These are phyloP conservation scores for Synanceia verrucosa DNA, from an alignment of 2,797 vertebrate genomes.

Conservation along the genomic window DNA sequence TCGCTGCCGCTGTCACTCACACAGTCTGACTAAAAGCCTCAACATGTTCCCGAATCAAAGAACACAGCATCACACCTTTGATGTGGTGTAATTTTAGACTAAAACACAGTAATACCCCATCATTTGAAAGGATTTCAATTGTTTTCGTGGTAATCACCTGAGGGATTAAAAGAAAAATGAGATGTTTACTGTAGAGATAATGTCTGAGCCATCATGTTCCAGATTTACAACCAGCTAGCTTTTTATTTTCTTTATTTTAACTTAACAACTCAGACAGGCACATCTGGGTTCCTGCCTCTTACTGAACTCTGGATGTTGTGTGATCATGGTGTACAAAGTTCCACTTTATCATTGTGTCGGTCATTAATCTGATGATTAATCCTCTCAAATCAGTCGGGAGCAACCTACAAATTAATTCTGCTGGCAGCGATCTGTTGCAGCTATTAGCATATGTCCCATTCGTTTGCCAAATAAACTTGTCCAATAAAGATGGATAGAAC, in stretches of 20 bases:
- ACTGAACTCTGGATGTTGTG: slow-evolving; percentile 4
- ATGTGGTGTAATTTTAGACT: slow-evolving; percentile 22
- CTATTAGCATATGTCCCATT: slow-evolving; percentile 35
- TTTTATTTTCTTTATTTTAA: neutral
- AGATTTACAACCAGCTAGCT: neutral
- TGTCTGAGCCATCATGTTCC: neutral
- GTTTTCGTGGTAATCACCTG: slow-evolving; percentile 17
- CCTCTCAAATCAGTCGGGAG: slow-evolving; percentile 33
- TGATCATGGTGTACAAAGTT: slow-evolving; percentile 23
- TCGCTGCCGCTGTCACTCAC: slow-evolving; percentile 70
- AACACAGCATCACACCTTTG: slow-evolving; percentile 26
- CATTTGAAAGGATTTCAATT: slow-evolving; percentile 20
- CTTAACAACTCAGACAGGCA: neutral
- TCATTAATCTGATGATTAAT: slow-evolving; percentile 60
- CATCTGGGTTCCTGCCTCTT: neutral
- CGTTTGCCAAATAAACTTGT: slow-evolving; percentile 44
- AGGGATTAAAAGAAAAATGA: neutral
- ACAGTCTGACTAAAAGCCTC: slow-evolving; percentile 50
- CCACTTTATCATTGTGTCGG: slow-evolving; percentile 31
- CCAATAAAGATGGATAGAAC: too few relatives aligned
- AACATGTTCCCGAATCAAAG: slow-evolving; percentile 46
- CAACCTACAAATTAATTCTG: slow-evolving; percentile 44
- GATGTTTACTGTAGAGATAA: neutral
- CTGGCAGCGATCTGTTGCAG: slow-evolving; percentile 26
- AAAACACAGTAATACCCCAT: slow-evolving; percentile 18